These are phyloP conservation scores for Rhamnusium bicolor DNA, from an alignment of 2,888 invertebrate genomes.

Conservation along the genomic window DNA sequence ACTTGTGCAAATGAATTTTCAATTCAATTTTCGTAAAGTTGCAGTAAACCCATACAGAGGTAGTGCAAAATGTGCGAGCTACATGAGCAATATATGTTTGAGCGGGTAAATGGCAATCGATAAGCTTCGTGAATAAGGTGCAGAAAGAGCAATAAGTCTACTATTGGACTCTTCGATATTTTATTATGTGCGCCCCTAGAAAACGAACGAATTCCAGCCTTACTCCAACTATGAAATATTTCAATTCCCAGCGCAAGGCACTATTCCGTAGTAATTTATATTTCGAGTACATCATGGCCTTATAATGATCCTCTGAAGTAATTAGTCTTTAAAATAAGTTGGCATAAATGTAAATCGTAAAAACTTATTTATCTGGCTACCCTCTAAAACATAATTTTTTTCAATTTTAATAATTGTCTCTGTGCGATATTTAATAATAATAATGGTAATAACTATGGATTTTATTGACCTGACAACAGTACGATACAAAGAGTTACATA, in stretches of 20 bases:
- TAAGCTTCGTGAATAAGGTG: conserved; percentile 53
- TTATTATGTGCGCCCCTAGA: conserved; percentile 43
- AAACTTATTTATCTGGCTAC: no score
- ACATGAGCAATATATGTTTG: conserved; percentile 48
- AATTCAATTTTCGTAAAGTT: conserved; percentile 44
- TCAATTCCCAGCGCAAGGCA: conserved; percentile 9
- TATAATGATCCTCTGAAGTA: conserved; percentile 16
- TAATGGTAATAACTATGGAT: no score
- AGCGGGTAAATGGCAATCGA: conserved; percentile 54
- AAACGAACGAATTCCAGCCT: conserved; percentile 9
- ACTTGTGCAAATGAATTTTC: conserved; percentile 47
- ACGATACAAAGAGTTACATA: no score
- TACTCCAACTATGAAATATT: conserved; percentile 25
- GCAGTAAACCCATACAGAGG: conserved; percentile 17
- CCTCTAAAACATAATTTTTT: no score
- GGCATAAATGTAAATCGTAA: conserved; percentile 9
- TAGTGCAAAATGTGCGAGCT: conserved; percentile 30
- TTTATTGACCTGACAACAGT: no score
- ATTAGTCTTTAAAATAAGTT: conserved; percentile 16
- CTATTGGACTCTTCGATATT: conserved; percentile 50
- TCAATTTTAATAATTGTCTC: no score
- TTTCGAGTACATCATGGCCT: conserved; percentile 17
- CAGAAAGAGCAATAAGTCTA: conserved; percentile 54
- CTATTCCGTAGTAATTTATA: conserved; percentile 8
- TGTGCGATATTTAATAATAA: no score